Base-by-base conservation (phyloP, 2,888 invertebrate species). In the Thalpophila matura region DNA sequence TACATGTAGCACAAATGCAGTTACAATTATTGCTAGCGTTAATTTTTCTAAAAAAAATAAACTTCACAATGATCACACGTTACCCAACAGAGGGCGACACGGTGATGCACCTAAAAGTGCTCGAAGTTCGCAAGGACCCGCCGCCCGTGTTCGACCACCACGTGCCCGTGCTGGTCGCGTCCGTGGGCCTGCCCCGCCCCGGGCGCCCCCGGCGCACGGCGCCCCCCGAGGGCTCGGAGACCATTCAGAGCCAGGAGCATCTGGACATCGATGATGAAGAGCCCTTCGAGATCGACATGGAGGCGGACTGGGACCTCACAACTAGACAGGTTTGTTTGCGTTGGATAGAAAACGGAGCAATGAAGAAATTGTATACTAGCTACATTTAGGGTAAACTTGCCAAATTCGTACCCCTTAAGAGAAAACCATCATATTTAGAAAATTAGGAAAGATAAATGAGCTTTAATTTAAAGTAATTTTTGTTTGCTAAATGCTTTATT, bases 231-330 rank as follows among this genome's bases (percentile, higher is more conserved):
- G 85, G 85, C 29, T 63, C 84, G 0, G 86, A 87, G 37, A 85
- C 42, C 16, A 68, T 70, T 1, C 88, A 84, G 60, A 84, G 82
- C 66, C 88, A 86, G 35, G 89, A 91, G 46, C 90, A 92, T 26
- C 83, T 95, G 1, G 96, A 97, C 50, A 92, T 96, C 10, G 96
- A 96, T 45, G 95, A 96, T 18, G 96, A 96, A 27, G 96, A 96
- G 46, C 94, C 96, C 0, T 89, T 92, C 31, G 88, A 91, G 70
- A 81, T 94, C 0, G 89, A 92, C 51, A 67, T 89, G 65, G 90
- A 90, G 4, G 97, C 97, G 37, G 97, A 98, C 65, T 99, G 99
- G 99, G 99, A 99, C 87, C 96, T 99, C 29, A 99, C 99, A 1
- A 99, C 99, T 0, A 97, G 98, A 88, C 99, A 99, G 96, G 98